Conservation (phyloP, 1,140 invertebrate genomes). For the Drosophila nasuta region DNA sequence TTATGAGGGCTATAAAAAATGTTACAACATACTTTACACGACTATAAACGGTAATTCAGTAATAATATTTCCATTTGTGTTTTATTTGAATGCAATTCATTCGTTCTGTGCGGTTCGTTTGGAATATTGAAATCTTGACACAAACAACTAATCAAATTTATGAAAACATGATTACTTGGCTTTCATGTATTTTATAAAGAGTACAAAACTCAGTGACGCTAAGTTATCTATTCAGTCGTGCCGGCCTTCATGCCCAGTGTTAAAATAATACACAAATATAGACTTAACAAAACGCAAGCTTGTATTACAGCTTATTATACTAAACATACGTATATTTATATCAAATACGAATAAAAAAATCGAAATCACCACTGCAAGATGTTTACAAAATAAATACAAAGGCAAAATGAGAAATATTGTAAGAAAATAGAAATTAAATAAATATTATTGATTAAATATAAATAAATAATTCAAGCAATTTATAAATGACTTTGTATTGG, state of each 20-base stretch:
- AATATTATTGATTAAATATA: constrained; percentile 44
- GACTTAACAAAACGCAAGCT: constrained; percentile 32
- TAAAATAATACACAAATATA: constrained; percentile 52
- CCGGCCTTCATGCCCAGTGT: constrained; percentile 42
- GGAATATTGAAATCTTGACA: too few relatives aligned
- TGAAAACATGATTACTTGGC: too few relatives aligned
- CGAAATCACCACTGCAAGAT: constrained; percentile 37
- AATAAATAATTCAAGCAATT: constrained; percentile 3
- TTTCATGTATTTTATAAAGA: too few relatives aligned
- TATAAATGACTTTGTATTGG: too few relatives aligned
- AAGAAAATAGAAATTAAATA: constrained; percentile 52
- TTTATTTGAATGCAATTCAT: too few relatives aligned
- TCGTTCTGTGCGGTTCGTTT: too few relatives aligned
- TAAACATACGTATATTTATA: constrained; percentile 43
- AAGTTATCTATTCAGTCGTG: too few relatives aligned
- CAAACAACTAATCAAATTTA: too few relatives aligned
- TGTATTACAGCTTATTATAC: constrained; percentile 21
- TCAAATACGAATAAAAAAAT: constrained; percentile 34
- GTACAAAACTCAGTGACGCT: too few relatives aligned
- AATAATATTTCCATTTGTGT: too few relatives aligned
- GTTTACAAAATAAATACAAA: constrained; percentile 47
- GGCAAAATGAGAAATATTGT: constrained; percentile 48
- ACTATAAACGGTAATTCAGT: constrained; percentile 52
- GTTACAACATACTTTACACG: constrained; percentile 40
- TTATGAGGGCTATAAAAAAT: constrained; percentile 48